These are phyloP conservation scores for Drosophila nebulosa DNA, from an alignment of 1,140 invertebrate species.

Conservation along the genomic window DNA sequence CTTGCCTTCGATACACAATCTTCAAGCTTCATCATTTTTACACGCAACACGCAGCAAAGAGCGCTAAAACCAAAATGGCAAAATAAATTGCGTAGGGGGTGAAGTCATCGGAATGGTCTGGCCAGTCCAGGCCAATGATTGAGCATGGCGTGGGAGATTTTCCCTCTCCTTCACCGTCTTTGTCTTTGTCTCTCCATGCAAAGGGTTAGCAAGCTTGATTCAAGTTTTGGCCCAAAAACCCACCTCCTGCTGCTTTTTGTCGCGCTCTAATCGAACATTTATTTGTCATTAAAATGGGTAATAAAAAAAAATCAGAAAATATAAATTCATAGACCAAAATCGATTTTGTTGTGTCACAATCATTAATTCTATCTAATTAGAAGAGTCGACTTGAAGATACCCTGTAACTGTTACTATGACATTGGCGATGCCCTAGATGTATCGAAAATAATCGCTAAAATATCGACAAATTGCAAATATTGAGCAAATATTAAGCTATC, in stretches of 20 bases:
- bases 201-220: constrained; percentile 42
- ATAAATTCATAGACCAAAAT: neutral
- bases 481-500: too few relatives aligned
- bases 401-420: neutral
- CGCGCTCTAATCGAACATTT: constrained; percentile 54
- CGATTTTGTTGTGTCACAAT: constrained; percentile 67
- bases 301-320: constrained; percentile 40
- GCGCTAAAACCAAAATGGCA: constrained; percentile 18
- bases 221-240: neutral
- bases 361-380: constrained; percentile 5
- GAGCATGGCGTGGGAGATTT: constrained; percentile 31
- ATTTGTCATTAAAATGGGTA: constrained; percentile 51
- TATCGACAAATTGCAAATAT: too few relatives aligned
- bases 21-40: constrained; percentile 14
- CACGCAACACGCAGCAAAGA: constrained; percentile 30
- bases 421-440: too few relatives aligned
- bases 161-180: neutral
- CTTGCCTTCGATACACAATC: constrained; percentile 12
- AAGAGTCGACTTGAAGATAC: neutral
- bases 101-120: neutral
- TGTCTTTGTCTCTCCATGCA: constrained; percentile 2
- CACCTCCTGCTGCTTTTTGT: constrained; percentile 43
- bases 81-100: constrained; percentile 25
- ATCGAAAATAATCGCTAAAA: too few relatives aligned
- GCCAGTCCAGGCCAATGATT: constrained; percentile 13